Conservation (phyloP, 1,140 invertebrate species). For the Aphaenogaster ashmeadi region DNA sequence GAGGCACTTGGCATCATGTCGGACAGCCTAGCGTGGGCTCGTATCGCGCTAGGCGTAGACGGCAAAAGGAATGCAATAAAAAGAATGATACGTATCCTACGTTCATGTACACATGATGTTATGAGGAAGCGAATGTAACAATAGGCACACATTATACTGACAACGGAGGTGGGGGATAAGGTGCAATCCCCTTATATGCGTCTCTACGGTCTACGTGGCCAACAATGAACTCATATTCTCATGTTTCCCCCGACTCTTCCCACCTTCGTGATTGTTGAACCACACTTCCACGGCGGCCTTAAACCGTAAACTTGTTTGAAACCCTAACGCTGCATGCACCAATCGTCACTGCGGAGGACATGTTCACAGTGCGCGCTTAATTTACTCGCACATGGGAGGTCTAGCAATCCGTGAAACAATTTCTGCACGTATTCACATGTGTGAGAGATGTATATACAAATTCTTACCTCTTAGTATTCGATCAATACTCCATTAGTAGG, state of each 20-base stretch:
- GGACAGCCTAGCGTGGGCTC: slow-evolving; percentile 40
- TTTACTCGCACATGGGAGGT: slow-evolving; percentile 37
- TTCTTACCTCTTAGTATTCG: slow-evolving; percentile 10
- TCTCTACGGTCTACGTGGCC: slow-evolving; percentile 45
- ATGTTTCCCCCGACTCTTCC: slow-evolving; percentile 71
- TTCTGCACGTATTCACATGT: slow-evolving; percentile 32
- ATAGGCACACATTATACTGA: slow-evolving; percentile 71
- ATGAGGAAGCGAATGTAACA: slow-evolving; percentile 73
- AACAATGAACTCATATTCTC: slow-evolving; percentile 78
- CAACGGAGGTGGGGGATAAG: slow-evolving; percentile 62
- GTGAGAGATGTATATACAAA: slow-evolving; percentile 10
- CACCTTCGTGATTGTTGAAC: slow-evolving; percentile 72
- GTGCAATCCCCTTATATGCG: slow-evolving; percentile 68
- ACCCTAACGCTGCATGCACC: slow-evolving; percentile 38
- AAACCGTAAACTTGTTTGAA: slow-evolving; percentile 57
- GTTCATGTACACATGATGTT: slow-evolving; percentile 68
- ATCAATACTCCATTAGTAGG: slow-evolving; percentile 20
- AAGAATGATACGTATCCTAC: slow-evolving; percentile 66
- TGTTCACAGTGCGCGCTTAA: slow-evolving; percentile 50
- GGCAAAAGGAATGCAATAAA: slow-evolving; percentile 62
- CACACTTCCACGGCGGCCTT: slow-evolving; percentile 50
- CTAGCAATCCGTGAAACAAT: slow-evolving; percentile 55
- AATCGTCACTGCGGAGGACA: slow-evolving; percentile 53
- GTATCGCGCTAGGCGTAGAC: slow-evolving; percentile 21
- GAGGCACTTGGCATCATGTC: slow-evolving; percentile 12